Base-by-base conservation (phyloP, 2,113 vertebrate genomes). In the Cryptoleucopteryx plumbea region DNA sequence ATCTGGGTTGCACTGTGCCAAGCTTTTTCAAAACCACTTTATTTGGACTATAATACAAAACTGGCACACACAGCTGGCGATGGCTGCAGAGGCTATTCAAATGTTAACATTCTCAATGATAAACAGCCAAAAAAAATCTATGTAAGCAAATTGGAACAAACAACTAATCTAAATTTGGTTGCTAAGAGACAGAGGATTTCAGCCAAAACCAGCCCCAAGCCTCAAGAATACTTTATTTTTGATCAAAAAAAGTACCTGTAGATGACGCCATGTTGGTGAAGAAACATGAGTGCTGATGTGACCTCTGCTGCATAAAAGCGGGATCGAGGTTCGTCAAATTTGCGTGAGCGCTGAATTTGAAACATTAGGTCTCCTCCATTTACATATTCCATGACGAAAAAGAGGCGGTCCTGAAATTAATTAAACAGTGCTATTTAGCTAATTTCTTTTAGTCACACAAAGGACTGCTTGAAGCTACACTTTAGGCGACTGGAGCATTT, bases 321-420 rank as follows among this genome's bases (percentile, higher is more conserved):
- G 47, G 99, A 99, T 88, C 99, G 99, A 82, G 99, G 97, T 96
- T 99, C 99, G 2, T 99, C 99, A 18, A 99, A 99, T 98, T 99
- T 99, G 96, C 99, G 98, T 47, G 99, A 99, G 92, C 99, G 98
- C 95, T 99, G 99, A 95, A 99, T 99, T 98, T 99, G 99, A 97
- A 99, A 99, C 99, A 99, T 99, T 94, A 99, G 98, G 98, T 99
- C 99, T 97, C 99, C 99, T 96, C 99, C 99, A 16, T 99, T 99
- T 93, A 99, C 99, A 94, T 99, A 99, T 75, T 99, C 99, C 99
- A 99, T 99, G 93, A 99, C 99, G 80, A 99, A 99, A 97, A 99
- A 99, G 96, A 99, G 98, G 87, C 99, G 99, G 97, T 99, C 99
- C 99, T 99, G 98, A 90, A 97, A 97, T 95, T 65, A 97, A 97